phyloP scores from a whole-genome alignment of 2,888 invertebrate species.

The Metalampra italica region DNA sequence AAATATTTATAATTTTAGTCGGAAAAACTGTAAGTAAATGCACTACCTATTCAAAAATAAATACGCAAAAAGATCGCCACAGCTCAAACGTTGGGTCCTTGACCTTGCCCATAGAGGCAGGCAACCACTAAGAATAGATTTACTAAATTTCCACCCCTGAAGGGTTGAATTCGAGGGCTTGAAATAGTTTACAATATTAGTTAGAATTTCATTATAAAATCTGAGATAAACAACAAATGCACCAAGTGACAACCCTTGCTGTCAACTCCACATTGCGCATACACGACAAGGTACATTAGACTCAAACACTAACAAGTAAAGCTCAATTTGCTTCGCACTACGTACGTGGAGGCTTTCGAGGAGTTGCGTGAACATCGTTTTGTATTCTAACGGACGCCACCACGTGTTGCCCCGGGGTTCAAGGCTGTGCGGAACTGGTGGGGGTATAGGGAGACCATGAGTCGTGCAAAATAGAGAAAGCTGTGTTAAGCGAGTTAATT shows the following conservation, averaged over 20 bases:
- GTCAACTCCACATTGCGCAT: slow-evolving; percentile 8
- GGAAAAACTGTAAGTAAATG: no score
- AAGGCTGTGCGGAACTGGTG: slow-evolving; percentile 41
- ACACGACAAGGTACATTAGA: slow-evolving; percentile 35
- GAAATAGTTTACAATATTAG: background rate
- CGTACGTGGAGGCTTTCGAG: slow-evolving; percentile 38
- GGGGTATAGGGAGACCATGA: background rate
- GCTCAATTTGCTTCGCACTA: slow-evolving; percentile 39
- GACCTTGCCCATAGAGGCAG: no score
- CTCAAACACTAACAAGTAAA: slow-evolving; percentile 35
- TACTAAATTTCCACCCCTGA: no score
- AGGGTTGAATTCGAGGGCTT: no score
- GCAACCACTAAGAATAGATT: no score
- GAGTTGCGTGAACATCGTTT: slow-evolving; percentile 53
- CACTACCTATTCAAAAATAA: no score
- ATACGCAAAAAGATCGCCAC: no score
- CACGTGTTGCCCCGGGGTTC: slow-evolving; percentile 66
- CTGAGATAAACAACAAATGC: background rate
- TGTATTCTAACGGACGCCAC: slow-evolving; percentile 52
- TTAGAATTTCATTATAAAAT: background rate
- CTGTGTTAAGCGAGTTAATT: no score
- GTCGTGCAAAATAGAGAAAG: background rate
- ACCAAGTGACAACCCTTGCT: background rate
- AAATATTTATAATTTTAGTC: no score
- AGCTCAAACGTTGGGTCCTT: no score